Conservation (phyloP, 2,113 vertebrate genomes). For the Lasiurus borealis region DNA sequence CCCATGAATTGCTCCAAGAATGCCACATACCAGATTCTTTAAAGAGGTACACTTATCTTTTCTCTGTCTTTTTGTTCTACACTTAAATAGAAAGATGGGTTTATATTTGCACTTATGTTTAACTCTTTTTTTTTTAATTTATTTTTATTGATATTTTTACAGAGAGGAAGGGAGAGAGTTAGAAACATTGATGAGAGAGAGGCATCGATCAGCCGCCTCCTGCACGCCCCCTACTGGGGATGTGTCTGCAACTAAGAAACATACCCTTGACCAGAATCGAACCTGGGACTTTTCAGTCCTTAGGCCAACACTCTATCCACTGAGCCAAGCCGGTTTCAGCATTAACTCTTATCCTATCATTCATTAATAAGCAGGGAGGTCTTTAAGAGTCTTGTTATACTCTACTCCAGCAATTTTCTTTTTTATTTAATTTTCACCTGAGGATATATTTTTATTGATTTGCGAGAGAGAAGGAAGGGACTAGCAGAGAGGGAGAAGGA, state of each 20-base stretch:
- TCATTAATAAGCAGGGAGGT: conserved; percentile 2
- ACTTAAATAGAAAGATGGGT: not conserved
- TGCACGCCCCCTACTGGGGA: too few relatives aligned
- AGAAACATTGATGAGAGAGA: too few relatives aligned
- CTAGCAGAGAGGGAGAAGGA: not conserved
- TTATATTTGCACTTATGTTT: conserved; percentile 19
- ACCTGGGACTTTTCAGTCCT: too few relatives aligned
- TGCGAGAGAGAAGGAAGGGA: not conserved
- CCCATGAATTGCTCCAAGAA: not conserved
- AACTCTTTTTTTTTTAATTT: not conserved
- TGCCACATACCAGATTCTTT: not conserved
- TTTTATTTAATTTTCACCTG: not conserved
- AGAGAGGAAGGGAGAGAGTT: too few relatives aligned
- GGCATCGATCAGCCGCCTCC: too few relatives aligned
- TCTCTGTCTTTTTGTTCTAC: conserved; percentile 21
- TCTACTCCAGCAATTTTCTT: not conserved
- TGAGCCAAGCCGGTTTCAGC: too few relatives aligned
- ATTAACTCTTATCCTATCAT: not conserved
- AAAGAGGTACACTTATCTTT: not conserved
- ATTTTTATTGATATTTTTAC: too few relatives aligned
- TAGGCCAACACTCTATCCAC: too few relatives aligned
- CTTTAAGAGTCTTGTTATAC: not conserved
- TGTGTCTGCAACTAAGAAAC: too few relatives aligned
- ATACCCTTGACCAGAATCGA: too few relatives aligned
- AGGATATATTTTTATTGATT: not conserved